Evolutionary conservation across 2,888 invertebrate genomes (phyloP), one percentile per base, ranked within the genome.

Genomic region (Sesia apiformis): DNA sequence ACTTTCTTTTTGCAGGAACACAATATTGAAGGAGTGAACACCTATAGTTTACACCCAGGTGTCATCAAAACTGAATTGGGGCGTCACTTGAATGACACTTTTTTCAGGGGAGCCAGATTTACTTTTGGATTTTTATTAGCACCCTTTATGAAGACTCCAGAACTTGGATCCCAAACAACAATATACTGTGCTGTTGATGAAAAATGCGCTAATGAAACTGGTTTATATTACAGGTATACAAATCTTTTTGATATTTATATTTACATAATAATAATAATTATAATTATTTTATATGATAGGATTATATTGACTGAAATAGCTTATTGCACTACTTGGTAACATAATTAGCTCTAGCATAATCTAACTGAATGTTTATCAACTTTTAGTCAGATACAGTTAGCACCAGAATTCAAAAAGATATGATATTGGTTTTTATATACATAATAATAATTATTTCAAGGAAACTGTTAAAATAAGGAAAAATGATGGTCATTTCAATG

Each of bases 31-130:
- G 92, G 91, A 3, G 91, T 95, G 0, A 93, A 91, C 42, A 92
- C 92, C 0, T 95, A 95, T 75, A 88, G 92, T 55, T 76, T 94
- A 0, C 95, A 95, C 72, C 95, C 95, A 0, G 95, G 95, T 0
- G 86, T 94, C 1, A 93, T 95, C 52, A 90, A 91, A 60, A 96
- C 96, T 0, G 95, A 96, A 64, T 74, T 96, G 4, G 92, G 92
- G 1, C 92, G 96, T n/a, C 91, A 94, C 78, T 67, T 93, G 60
- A 83, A 92, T 65, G 69, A 81, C 0, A 75, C 86, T 0, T 51
- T 90, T 58, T 92, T 90, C 69, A 76, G 75, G 52, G 92, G 92
- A 3, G 80, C 90, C 0, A 72, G 84, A 6, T 65, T 63, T 49
- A 43, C 91, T 0, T 70, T 90, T 49, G 71, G 77, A 2, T 58